These are phyloP conservation scores for Eulithis testata DNA, from an alignment of 2,888 invertebrate species.

Conservation along the genomic window DNA sequence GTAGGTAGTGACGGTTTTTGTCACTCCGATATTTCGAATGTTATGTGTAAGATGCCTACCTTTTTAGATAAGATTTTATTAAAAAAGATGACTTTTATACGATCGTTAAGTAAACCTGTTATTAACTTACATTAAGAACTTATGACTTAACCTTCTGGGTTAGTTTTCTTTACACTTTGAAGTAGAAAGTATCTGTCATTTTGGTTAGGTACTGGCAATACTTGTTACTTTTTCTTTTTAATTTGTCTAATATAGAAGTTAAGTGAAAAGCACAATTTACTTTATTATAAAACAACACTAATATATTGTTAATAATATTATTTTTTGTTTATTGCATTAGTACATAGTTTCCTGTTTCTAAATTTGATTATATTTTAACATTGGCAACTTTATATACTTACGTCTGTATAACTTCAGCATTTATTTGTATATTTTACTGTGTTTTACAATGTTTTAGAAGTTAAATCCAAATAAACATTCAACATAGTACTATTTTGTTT, in stretches of 20 bases:
- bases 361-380: slow-evolving; percentile 65
- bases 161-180: slow-evolving; percentile 53
- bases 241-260: slow-evolving; percentile 81
- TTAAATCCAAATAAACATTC: slow-evolving; percentile 83
- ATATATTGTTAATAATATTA: slow-evolving; percentile 84
- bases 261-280: slow-evolving; percentile 80
- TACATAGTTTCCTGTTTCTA: slow-evolving; percentile 58
- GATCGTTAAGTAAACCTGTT: slow-evolving; percentile 83
- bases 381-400: slow-evolving; percentile 63
- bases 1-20: slow-evolving; percentile 65
- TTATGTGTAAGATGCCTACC: slow-evolving; percentile 72
- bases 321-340: slow-evolving; percentile 70
- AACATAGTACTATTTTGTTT: slow-evolving; percentile 68
- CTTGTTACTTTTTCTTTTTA: slow-evolving; percentile 60
- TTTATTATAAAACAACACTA: slow-evolving; percentile 75
- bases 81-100: slow-evolving; percentile 83
- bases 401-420: slow-evolving; percentile 71
- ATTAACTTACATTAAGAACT: slow-evolving; percentile 81
- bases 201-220: slow-evolving; percentile 56
- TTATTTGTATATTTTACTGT: slow-evolving; percentile 82
- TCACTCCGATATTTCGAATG: slow-evolving; percentile 44
- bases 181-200: slow-evolving; percentile 46
- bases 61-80: slow-evolving; percentile 83
- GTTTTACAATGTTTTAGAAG: slow-evolving; percentile 80
- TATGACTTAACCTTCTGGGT: slow-evolving; percentile 76